Evolutionary conservation across 1,140 invertebrate species (phyloP), one percentile per base, ranked within the genome.

Genomic region (Elysia chlorotica): DNA sequence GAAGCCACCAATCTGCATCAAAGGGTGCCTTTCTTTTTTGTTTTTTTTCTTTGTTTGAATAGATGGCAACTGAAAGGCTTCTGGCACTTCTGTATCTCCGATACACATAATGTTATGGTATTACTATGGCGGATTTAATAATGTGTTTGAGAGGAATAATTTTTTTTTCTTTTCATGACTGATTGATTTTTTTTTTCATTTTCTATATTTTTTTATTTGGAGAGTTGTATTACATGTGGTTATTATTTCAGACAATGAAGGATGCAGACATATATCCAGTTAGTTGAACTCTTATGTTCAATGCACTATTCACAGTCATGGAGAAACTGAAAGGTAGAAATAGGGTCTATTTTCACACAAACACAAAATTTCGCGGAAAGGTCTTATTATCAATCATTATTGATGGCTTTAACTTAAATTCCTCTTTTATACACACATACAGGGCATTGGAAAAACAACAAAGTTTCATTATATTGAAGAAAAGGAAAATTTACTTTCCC

Each of bases 241-340:
- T 17, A 10, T 28, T 6, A 17, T 17, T 59, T 59, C 25, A n/a
- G 10, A 25, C 25, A 25, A 6, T 10, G 6, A 17, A 17, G 10
- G 6, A 59, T 10, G 10, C 25, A 59, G 25, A 25, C 56, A 17
- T 25, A 59, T 10, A 59, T 17, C 6, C 14, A 17, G 25, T 6
- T 6, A 17, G 10, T 17, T 59, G 10, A 21, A 10, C 6, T 10
- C 10, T 59, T 10, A 6, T 17, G 10, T 59, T 25, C 14, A 10
- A 17, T 25, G 6, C 25, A 6, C 30, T 33, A n/a, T 57, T 61
- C 89, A 36, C 81, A n/a, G n/a, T n/a, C n/a, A n/a, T n/a, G n/a
- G n/a, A n/a, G n/a, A n/a, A n/a, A n/a, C n/a, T n/a, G n/a, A n/a
- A n/a, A n/a, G n/a, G n/a, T n/a, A n/a, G n/a, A n/a, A n/a, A n/a